Conservation (phyloP, 2,797 vertebrate species). For the Leptatherina wallacei region DNA sequence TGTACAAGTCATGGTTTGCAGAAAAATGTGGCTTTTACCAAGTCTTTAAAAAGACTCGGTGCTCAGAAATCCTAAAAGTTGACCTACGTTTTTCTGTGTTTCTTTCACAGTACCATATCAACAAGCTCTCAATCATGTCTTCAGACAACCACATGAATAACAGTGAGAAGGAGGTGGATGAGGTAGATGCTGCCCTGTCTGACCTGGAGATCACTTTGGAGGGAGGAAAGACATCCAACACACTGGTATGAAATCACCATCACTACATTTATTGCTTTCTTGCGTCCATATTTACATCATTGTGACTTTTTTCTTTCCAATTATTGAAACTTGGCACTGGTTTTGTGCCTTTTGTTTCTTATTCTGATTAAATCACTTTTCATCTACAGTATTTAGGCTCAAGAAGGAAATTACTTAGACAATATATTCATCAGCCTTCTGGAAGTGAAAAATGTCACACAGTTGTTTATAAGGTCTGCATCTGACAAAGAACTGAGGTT, state of each 20-base stretch:
- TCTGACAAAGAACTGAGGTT: constrained; percentile 9
- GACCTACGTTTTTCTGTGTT: constrained; percentile 24
- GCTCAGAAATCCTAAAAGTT: background rate
- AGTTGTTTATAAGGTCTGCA: constrained; percentile 64
- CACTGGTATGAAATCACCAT: constrained; percentile 84
- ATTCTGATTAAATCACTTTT: constrained; percentile 28
- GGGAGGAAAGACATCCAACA: constrained; percentile 95
- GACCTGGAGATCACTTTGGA: constrained; percentile 98
- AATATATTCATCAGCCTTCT: background rate
- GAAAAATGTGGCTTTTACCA: background rate
- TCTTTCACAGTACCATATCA: constrained; percentile 95
- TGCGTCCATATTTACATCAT: background rate
- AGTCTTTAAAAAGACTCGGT: background rate
- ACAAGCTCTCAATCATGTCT: constrained; percentile 98
- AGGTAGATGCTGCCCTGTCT: constrained; percentile 96
- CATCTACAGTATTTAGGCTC: constrained; percentile 23
- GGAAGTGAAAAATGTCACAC: constrained; percentile 26
- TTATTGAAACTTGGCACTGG: constrained; percentile 3
- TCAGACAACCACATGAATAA: constrained; percentile 99
- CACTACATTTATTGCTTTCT: background rate
- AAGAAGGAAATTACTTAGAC: constrained; percentile 7
- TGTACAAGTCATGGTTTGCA: background rate
- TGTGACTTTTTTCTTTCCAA: constrained; percentile 3
- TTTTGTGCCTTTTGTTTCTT: constrained; percentile 27
- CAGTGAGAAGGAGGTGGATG: constrained; percentile 99